phyloP scores from a whole-genome alignment of 2,113 vertebrate species.

The Notechis scutatus region DNA sequence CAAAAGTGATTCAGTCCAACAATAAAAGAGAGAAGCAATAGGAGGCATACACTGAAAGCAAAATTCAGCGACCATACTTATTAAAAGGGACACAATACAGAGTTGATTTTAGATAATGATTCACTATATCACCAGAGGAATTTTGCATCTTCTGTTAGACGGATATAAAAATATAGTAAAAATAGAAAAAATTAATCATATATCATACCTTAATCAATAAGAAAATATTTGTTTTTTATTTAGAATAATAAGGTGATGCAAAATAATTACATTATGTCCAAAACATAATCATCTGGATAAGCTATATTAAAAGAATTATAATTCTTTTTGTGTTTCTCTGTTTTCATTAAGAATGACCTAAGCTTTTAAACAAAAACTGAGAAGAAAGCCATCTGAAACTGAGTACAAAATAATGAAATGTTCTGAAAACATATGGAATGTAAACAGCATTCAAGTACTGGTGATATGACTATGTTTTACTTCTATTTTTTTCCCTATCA shows the following conservation, averaged over 20 bases:
- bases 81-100: neutral
- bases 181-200: neutral
- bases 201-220: neutral
- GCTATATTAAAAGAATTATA: too few relatives aligned
- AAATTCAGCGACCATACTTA: neutral
- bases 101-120: neutral
- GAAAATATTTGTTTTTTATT: neutral
- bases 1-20: neutral
- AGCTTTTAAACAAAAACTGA: too few relatives aligned
- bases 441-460: neutral
- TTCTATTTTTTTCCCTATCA: neutral
- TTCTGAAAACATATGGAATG: neutral
- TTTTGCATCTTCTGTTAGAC: neutral
- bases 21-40: neutral
- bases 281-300: neutral
- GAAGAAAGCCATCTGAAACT: too few relatives aligned
- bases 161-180: neutral
- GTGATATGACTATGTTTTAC: neutral
- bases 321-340: too few relatives aligned
- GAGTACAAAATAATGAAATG: neutral
- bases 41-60: neutral
- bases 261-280: neutral
- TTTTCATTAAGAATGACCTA: too few relatives aligned
- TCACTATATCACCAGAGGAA: neutral
- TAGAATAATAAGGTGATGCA: neutral